Conservation (phyloP, 30 jellyfish, hydroid and myxozoan species). For the Morbakka virulenta region DNA sequence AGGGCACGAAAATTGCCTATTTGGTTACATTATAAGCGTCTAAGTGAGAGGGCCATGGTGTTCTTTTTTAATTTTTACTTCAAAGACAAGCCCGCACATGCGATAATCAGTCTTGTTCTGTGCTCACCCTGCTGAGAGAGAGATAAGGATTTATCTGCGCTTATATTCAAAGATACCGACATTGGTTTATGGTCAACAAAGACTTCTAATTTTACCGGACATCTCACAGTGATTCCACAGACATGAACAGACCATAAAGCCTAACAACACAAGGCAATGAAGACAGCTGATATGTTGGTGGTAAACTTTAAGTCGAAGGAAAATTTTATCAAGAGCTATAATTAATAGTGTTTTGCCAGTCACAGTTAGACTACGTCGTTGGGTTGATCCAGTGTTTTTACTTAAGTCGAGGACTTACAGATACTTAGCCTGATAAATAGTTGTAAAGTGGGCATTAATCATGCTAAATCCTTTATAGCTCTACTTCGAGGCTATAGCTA, state of each 20-base stretch:
- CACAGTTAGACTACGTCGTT: background rate
- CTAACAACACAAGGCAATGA: background rate
- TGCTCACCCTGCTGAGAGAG: background rate
- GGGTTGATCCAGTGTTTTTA: background rate
- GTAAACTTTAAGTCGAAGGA: background rate
- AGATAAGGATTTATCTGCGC: background rate
- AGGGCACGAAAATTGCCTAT: too few relatives aligned
- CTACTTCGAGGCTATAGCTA: background rate
- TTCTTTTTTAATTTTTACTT: background rate
- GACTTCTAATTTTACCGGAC: background rate
- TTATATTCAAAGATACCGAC: background rate
- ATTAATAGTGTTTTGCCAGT: background rate
- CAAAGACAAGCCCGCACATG: background rate
- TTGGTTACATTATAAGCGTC: background rate
- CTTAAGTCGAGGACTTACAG: background rate
- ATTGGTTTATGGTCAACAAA: background rate
- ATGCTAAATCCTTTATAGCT: background rate
- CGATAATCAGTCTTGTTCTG: background rate
- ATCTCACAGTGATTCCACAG: background rate
- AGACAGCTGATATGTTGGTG: background rate
- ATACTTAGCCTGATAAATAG: background rate
- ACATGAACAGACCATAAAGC: background rate
- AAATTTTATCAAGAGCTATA: background rate
- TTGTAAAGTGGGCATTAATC: background rate
- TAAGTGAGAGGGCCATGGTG: background rate